Evolutionary conservation across 2,113 vertebrate genomes (phyloP).

Genomic region (Nothocercus julius): DNA sequence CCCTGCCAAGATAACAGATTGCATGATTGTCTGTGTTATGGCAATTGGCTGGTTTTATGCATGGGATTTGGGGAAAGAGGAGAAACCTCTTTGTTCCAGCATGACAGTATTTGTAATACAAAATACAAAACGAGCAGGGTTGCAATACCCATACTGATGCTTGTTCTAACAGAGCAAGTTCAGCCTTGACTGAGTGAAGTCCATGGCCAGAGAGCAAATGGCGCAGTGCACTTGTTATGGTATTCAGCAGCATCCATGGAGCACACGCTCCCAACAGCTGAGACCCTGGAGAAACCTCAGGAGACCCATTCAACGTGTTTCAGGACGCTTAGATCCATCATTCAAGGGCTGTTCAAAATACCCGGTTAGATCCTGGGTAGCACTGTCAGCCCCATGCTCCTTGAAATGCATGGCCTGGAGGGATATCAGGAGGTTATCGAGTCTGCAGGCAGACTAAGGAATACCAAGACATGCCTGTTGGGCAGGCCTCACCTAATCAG

Average conservation of each 20-base stretch:
- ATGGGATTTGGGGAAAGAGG: conserved; percentile 37
- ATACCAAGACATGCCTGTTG: rapidly evolving
- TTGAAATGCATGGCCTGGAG: background rate
- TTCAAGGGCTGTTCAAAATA: background rate
- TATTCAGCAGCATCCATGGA: background rate
- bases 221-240: background rate
- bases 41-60: conserved; percentile 61
- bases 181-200: background rate
- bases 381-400: background rate
- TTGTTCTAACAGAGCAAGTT: background rate
- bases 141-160: conserved; percentile 20
- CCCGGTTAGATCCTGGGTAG: background rate
- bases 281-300: background rate
- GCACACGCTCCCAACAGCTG: background rate
- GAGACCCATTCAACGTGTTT: background rate
- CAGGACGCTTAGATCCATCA: background rate
- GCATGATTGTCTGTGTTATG: conserved; percentile 38
- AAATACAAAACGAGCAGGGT: background rate
- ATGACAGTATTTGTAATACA: background rate
- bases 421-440: background rate
- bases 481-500: background rate
- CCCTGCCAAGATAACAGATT: conserved; percentile 59
- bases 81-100: conserved; percentile 56
- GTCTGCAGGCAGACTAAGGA: background rate
- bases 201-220: background rate